A percentile compares a stretch with the other conserved stretches of the same genome.
Conservation (phyloP, 2,888 invertebrate genomes). For the Amiota communis region DNA sequence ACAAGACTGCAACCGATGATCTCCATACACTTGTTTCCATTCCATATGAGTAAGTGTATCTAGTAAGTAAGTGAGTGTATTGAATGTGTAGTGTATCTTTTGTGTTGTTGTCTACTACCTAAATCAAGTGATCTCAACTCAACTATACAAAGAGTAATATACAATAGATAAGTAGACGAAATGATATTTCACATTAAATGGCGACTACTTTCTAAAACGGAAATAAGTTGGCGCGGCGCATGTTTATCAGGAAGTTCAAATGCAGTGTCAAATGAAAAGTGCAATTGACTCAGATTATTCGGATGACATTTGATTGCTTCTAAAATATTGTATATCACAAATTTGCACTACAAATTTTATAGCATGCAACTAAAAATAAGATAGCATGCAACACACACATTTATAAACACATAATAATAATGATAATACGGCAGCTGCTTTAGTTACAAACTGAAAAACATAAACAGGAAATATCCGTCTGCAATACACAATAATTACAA, state of each 20-base stretch:
- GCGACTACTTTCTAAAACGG: conserved; percentile 6
- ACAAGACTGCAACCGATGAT: too few species aligned
- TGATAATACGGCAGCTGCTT: neutral
- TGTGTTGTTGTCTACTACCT: neutral
- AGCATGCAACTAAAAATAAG: neutral
- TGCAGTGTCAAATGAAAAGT: neutral
- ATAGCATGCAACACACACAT: neutral
- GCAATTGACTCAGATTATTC: neutral
- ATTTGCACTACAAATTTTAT: neutral
- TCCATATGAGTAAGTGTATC: neutral
- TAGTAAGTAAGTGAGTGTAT: neutral
- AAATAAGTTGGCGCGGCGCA: neutral
- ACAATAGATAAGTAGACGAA: too few species aligned
- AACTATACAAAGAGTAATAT: too few species aligned
- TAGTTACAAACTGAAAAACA: neutral
- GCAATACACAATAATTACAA: neutral
- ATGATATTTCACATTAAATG: conserved; percentile 10
- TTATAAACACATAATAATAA: too few species aligned
- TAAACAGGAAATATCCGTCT: neutral
- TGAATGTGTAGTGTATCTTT: conserved; percentile 1
- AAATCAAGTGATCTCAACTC: too few species aligned
- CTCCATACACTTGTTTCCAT: neutral
- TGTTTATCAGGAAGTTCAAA: neutral
- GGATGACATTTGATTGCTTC: too few species aligned
- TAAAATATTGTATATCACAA: neutral